Base-by-base conservation (phyloP, 2,888 invertebrate genomes). In the Acleris sparsana region DNA sequence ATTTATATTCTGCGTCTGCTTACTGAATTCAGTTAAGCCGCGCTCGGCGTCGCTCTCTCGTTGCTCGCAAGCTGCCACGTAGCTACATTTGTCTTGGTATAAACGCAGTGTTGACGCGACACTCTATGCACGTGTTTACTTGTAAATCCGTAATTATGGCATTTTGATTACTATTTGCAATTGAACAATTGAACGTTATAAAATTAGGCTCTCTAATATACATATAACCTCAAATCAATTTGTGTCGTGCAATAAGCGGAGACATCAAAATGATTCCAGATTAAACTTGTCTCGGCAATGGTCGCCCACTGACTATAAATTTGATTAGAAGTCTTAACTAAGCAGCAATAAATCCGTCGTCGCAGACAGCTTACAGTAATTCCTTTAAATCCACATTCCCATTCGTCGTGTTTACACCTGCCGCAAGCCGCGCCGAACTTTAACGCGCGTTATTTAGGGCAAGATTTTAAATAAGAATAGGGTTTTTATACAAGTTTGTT, bases 301-400 rank as follows among this genome's bases (percentile, higher is more conserved):
- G 11, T 11, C 20, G n/a, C 3, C 22, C 44, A 7, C 46, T 61
- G 62, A 70, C 69, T 63, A 74, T 77, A 77, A 80, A 79, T 79
- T 78, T 74, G 71, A 77, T 77, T 75, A 71, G 64, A 72, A 79
- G 78, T 75, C 75, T 77, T 76, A 73, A 73, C 76, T 71, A 73
- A 79, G 73, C 76, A 77, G 78, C 78, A 73, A 79, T 80, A 81
- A 66, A 79, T 77, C 80, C 75, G 73, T 67, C 72, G 67, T 77
- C 74, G 71, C 72, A 72, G 75, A 72, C 75, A 77, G 78, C 76
- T 79, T 75, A 71, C 71, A 67, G 73, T 83, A 84, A 84, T 83
- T 79, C 80, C 77, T 74, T 73, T 78, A 80, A 84, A 83, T 77
- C 82, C 78, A 79, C 77, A 75, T 73, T 76, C 73, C 77, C 72